Conservation (phyloP, 2,113 vertebrate species). For the Lanius collurio region DNA sequence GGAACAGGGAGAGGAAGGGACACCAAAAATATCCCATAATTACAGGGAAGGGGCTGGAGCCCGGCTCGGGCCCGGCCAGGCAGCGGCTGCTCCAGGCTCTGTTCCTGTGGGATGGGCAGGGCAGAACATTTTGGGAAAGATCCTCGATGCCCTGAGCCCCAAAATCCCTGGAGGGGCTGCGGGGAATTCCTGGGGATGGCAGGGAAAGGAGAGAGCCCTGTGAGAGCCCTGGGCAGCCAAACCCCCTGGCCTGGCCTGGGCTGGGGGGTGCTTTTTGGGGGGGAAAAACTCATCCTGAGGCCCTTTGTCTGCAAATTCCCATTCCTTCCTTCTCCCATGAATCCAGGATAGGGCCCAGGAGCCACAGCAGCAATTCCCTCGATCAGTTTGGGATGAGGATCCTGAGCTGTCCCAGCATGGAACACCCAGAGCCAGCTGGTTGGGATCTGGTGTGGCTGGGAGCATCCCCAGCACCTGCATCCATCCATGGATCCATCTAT, state of each 20-base stretch:
- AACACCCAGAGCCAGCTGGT: neutral
- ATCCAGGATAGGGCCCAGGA: neutral
- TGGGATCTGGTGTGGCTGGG: neutral
- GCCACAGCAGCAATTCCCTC: neutral
- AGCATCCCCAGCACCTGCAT: neutral
- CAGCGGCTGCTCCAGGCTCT: constrained; percentile 15
- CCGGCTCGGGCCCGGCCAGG: constrained; percentile 40
- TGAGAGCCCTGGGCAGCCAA: neutral
- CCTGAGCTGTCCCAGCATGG: neutral
- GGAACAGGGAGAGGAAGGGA: constrained; percentile 78
- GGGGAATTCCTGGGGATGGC: neutral
- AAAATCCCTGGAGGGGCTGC: neutral
- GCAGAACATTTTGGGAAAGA: neutral
- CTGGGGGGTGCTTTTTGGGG: neutral
- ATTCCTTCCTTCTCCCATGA: neutral
- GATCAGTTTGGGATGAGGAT: neutral
- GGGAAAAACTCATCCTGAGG: neutral
- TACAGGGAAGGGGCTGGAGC: constrained; percentile 66
- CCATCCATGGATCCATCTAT: neutral
- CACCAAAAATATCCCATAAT: constrained; percentile 78
- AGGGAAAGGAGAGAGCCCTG: neutral
- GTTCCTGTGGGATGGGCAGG: neutral
- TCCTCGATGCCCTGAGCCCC: neutral
- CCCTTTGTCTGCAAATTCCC: neutral
- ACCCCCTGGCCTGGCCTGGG: neutral